phyloP scores from a whole-genome alignment of 2,888 invertebrate species.

The Lutraria lutraria region DNA sequence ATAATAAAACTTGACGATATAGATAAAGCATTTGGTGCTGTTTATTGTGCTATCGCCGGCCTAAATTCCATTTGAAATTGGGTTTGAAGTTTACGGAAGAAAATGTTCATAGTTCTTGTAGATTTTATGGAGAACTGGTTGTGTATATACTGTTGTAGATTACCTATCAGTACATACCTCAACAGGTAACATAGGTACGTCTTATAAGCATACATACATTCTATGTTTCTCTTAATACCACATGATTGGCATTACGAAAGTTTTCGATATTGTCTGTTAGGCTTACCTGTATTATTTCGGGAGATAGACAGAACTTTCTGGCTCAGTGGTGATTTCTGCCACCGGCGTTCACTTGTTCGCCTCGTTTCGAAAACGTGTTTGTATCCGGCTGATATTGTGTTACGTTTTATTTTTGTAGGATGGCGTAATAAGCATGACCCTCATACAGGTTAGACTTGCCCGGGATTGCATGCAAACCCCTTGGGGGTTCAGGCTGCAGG shows the following conservation, averaged over 20 bases:
- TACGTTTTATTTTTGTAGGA: slow-evolving; percentile 71
- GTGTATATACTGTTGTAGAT: slow-evolving; percentile 3
- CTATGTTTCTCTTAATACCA: slow-evolving; percentile 10
- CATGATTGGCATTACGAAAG: slow-evolving; percentile 55
- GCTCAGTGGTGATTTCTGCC: slow-evolving; percentile 9
- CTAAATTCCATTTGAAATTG: not conserved
- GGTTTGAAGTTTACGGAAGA: not conserved
- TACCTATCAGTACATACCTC: not conserved
- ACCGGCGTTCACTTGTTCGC: slow-evolving; percentile 39
- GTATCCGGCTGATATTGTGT: slow-evolving; percentile 64
- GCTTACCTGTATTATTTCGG: slow-evolving; percentile 35
- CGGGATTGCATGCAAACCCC: slow-evolving; percentile 86
- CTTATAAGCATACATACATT: slow-evolving; percentile 36
- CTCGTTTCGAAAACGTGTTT: slow-evolving; percentile 58
- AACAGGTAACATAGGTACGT: slow-evolving; percentile 8
- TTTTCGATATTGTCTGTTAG: slow-evolving; percentile 45
- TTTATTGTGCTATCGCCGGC: not conserved
- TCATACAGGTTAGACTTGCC: slow-evolving; percentile 83
- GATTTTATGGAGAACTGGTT: not conserved
- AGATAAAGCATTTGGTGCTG: too few relatives aligned
- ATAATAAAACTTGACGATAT: too few relatives aligned
- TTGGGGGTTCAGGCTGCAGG: slow-evolving; percentile 87
- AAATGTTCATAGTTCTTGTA: not conserved
- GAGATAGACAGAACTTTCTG: slow-evolving; percentile 26
- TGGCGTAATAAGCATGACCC: slow-evolving; percentile 74